Conservation (phyloP, 2,113 vertebrate species). For the Heterochromis multidens region DNA sequence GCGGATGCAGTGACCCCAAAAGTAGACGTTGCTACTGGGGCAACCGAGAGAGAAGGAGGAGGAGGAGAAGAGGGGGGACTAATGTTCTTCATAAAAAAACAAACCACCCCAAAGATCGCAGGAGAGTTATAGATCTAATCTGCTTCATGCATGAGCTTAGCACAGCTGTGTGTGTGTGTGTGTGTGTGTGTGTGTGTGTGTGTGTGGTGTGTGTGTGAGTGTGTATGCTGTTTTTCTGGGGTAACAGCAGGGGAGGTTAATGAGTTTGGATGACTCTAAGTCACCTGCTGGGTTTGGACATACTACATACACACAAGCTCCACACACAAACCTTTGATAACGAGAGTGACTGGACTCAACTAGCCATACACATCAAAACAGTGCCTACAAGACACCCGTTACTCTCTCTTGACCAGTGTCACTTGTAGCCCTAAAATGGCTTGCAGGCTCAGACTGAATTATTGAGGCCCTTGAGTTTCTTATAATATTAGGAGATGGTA, state of each 20-base stretch:
- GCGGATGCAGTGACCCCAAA: constrained; percentile 90
- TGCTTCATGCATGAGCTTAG: constrained; percentile 83
- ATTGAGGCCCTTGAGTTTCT: neutral
- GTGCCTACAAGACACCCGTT: neutral
- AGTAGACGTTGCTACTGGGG: constrained; percentile 89
- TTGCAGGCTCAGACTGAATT: neutral
- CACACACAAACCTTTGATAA: neutral
- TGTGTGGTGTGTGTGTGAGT: neutral
- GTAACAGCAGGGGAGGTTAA: neutral
- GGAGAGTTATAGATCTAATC: constrained; percentile 91
- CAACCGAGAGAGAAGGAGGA: constrained; percentile 23
- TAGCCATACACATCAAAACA: neutral
- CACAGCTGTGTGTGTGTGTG: constrained; percentile 44
- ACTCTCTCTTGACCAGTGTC: neutral
- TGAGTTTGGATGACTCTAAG: constrained; percentile 22
- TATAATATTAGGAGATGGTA: neutral
- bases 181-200: neutral
- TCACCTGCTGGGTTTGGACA: constrained; percentile 13
- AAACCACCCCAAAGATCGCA: constrained; percentile 79
- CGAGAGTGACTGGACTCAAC: neutral
- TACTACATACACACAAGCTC: neutral
- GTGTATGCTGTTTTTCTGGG: neutral
- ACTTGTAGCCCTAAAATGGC: neutral
- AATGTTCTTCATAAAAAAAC: constrained; percentile 62
- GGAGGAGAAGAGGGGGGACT: constrained; percentile 60